Evolutionary conservation across 2,797 vertebrate species (phyloP).

Genomic region (Aldrovandia affinis): DNA sequence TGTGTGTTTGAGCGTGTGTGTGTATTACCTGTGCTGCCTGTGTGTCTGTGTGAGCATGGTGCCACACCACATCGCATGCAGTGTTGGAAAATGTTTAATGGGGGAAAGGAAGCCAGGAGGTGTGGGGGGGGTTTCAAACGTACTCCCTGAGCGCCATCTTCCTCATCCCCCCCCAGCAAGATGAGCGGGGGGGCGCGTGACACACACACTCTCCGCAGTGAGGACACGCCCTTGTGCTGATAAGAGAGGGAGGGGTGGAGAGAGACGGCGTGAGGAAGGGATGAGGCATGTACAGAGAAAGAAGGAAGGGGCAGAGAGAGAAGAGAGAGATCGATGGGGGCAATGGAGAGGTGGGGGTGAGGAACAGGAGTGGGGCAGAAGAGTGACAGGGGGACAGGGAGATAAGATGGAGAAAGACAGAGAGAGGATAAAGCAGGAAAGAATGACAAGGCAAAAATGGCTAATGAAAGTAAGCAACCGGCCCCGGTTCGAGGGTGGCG

Average conservation of each 20-base stretch:
- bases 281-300: neutral
- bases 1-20: neutral
- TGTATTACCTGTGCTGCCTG: neutral
- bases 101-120: constrained; percentile 30
- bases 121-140: constrained; percentile 52
- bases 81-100: constrained; percentile 47
- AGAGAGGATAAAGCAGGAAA: constrained; percentile 27
- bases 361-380: constrained; percentile 28
- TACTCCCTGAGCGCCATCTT: constrained; percentile 81
- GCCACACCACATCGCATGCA: constrained; percentile 62
- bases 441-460: constrained; percentile 24
- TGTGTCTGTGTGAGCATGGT: neutral
- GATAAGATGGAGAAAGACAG: constrained; percentile 29
- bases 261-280: constrained; percentile 26
- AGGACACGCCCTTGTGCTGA: constrained; percentile 72
- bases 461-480: constrained; percentile 18
- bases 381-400: constrained; percentile 34
- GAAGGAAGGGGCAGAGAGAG: neutral
- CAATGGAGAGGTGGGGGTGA: neutral
- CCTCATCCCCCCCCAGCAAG: constrained; percentile 68
- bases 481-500: neutral
- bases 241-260: constrained; percentile 52
- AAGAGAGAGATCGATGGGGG: neutral
- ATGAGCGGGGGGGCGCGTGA: constrained; percentile 76
- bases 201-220: constrained; percentile 62